A percentile compares a stretch with the other conserved stretches of the same genome.
phyloP scores from a whole-genome alignment of 2,113 vertebrate species.

The Atractosteus spatula region DNA sequence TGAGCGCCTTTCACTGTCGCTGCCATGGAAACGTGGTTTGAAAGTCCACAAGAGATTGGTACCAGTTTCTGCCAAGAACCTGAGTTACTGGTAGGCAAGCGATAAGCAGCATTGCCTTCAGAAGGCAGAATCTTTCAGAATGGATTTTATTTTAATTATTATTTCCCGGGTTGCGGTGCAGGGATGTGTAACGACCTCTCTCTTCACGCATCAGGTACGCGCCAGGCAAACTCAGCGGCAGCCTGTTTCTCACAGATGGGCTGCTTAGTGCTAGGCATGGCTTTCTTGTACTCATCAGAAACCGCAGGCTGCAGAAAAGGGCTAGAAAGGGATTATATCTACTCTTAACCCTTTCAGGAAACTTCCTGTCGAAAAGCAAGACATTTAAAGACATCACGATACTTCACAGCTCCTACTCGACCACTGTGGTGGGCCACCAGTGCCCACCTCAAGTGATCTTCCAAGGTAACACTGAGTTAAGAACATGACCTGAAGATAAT shows the following conservation, averaged over 20 bases:
- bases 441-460: too few species aligned
- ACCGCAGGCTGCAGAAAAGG: conserved; percentile 17
- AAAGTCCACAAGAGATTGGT: conserved; percentile 67
- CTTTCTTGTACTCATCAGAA: not conserved
- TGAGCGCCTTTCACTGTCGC: conserved; percentile 66
- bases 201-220: not conserved
- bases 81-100: conserved; percentile 55
- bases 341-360: not conserved
- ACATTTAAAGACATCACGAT: too few species aligned
- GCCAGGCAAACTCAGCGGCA: not conserved
- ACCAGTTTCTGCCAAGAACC: conserved; percentile 69
- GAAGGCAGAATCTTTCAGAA: conserved; percentile 28
- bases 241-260: not conserved
- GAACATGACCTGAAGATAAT: too few species aligned
- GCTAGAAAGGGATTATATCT: conserved; percentile 27
- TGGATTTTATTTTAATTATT: conserved; percentile 4
- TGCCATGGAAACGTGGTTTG: conserved; percentile 74
- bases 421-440: too few species aligned
- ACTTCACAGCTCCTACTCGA: too few species aligned
- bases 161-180: not conserved
- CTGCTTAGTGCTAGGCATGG: not conserved
- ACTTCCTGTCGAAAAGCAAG: too few species aligned
- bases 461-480: too few species aligned
- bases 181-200: not conserved
- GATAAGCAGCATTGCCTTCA: conserved; percentile 50